Conservation (phyloP, 37 sponge, comb jelly and placozoan species). For the Chondrosia reniformis region DNA sequence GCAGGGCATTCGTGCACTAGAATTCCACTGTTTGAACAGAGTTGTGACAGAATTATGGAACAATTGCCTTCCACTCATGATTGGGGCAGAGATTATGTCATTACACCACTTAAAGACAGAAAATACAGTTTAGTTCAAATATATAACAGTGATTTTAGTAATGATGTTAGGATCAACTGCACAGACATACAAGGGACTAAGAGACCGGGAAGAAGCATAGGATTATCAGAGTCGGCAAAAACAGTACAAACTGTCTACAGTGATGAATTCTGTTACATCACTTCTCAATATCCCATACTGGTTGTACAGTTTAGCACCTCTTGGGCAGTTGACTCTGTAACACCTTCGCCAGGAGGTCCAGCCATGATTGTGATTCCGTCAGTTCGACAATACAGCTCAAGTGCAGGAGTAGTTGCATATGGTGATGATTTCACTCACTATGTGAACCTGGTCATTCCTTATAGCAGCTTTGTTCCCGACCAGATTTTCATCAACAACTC, state of each 20-base stretch:
- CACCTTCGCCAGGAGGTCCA: neutral
- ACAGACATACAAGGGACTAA: neutral
- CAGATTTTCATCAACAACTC: neutral
- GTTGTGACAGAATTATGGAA: slow-evolving; percentile 13
- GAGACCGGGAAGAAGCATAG: no score
- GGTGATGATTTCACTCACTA: neutral
- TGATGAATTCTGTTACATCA: neutral
- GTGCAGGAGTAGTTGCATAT: neutral
- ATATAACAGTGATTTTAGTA: neutral
- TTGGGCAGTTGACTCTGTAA: neutral
- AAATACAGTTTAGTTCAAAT: neutral
- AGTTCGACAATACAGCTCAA: neutral
- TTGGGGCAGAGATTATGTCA: slow-evolving; percentile 12
- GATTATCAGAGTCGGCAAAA: neutral
- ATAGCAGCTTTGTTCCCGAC: neutral
- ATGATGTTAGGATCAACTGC: neutral
- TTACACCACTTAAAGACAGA: slow-evolving; percentile 1
- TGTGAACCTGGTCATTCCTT: neutral
- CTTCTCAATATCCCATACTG: neutral
- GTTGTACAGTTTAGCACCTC: neutral
- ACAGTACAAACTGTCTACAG: neutral
- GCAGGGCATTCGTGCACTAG: slow-evolving; percentile 7
- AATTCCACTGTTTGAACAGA: neutral
- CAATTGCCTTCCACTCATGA: slow-evolving; percentile 18
- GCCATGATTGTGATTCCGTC: slow-evolving; percentile 20